Evolutionary conservation across 92 coral and sea anemone species (phyloP).

Genomic region (Anthopleura xanthogrammica): DNA sequence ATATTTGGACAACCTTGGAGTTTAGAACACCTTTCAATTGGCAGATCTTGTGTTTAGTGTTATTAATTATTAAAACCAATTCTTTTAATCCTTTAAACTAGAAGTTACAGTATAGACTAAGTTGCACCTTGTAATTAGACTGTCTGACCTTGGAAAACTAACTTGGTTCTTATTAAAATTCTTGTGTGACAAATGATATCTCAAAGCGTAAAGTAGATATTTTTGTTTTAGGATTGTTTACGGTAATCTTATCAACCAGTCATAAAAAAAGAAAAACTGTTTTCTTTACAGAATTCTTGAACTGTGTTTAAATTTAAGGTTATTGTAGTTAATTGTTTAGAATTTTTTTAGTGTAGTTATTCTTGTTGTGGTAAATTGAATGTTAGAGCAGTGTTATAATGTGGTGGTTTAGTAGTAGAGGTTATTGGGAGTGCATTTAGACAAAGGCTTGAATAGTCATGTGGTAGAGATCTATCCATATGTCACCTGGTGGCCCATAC

Average conservation of each 20-base stretch:
- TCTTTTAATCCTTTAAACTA: background rate
- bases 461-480: background rate
- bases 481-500: constrained; percentile 18
- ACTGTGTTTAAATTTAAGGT: background rate
- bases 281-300: background rate
- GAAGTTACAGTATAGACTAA: background rate
- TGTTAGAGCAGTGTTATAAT: background rate
- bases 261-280: background rate
- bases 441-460: constrained; percentile 20
- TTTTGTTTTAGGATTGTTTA: background rate
- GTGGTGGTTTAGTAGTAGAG: background rate
- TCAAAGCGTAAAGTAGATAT: background rate
- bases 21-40: background rate
- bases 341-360: background rate
- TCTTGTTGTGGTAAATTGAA: background rate
- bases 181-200: background rate
- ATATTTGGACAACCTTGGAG: background rate
- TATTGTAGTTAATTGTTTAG: background rate
- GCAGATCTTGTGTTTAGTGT: background rate
- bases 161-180: background rate
- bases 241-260: background rate
- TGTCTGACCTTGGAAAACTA: background rate
- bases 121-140: background rate
- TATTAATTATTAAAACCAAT: background rate
- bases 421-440: background rate